Evolutionary conservation across 2,888 invertebrate species (phyloP).

Genomic region (Rhyacophila evoluta): DNA sequence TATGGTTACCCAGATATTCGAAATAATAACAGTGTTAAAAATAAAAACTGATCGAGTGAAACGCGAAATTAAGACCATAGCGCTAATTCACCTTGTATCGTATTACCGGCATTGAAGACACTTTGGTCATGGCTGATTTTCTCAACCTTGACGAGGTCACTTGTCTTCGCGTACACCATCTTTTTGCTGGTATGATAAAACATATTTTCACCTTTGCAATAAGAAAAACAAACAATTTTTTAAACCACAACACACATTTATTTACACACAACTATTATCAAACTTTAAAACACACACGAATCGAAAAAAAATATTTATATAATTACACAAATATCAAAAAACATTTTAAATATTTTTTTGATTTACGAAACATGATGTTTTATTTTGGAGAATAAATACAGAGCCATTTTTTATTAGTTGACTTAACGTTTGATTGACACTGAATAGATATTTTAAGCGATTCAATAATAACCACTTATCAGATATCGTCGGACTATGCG

Average conservation of each 20-base stretch:
- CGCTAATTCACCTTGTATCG: conserved; percentile 43
- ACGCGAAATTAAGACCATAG: conserved; percentile 26
- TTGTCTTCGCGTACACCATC: conserved; percentile 45
- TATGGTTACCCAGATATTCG: conserved; percentile 28
- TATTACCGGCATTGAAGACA: conserved; percentile 35
- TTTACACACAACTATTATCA: background rate
- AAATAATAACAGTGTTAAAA: background rate
- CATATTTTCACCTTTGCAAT: conserved; percentile 40
- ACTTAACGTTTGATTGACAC: background rate
- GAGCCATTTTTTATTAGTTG: background rate
- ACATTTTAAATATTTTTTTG: background rate
- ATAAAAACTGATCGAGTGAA: conserved; percentile 27
- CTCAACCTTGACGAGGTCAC: conserved; percentile 49
- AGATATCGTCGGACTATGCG: background rate
- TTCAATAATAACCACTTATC: background rate
- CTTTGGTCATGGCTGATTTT: conserved; percentile 46
- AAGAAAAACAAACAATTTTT: background rate
- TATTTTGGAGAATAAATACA: too few relatives aligned
- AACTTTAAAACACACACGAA: too few relatives aligned
- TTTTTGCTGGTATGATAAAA: conserved; percentile 34
- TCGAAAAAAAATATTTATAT: too few relatives aligned
- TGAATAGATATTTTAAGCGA: background rate
- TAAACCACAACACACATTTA: background rate
- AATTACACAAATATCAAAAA: background rate
- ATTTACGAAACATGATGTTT: too few relatives aligned